Evolutionary conservation across 2,797 vertebrate genomes (phyloP).

Genomic region (Sebastiscus tertius): DNA sequence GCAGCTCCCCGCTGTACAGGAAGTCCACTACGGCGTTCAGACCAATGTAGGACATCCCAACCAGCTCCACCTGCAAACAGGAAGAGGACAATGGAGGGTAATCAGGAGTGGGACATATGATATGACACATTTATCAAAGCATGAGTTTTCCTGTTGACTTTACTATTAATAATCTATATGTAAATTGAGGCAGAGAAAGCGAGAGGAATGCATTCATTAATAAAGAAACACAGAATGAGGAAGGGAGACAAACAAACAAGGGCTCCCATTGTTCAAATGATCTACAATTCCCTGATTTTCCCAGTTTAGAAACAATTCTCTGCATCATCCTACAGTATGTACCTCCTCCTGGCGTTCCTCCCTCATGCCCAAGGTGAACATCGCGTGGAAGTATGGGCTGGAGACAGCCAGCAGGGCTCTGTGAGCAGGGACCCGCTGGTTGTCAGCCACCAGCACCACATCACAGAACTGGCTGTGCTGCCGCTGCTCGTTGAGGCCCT

Average conservation of each 20-base stretch:
- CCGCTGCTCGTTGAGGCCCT: conserved; percentile 91
- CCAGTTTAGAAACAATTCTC: background rate
- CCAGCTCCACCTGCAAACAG: conserved; percentile 85
- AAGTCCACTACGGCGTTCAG: conserved; percentile 94
- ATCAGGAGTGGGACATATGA: background rate
- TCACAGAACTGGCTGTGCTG: conserved; percentile 90
- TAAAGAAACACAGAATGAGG: too few species aligned
- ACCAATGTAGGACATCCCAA: conserved; percentile 89
- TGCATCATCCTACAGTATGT: background rate
- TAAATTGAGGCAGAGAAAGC: background rate
- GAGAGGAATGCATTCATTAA: background rate
- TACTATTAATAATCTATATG: background rate
- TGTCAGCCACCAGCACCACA: conserved; percentile 89
- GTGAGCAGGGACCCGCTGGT: conserved; percentile 88
- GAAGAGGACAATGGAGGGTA: background rate
- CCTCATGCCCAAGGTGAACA: conserved; percentile 96
- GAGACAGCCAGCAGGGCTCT: conserved; percentile 91
- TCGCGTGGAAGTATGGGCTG: conserved; percentile 95
- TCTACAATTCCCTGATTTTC: background rate
- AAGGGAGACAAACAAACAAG: background rate
- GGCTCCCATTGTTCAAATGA: background rate
- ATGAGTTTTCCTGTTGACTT: background rate
- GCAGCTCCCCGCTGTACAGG: conserved; percentile 90
- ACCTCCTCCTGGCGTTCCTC: conserved; percentile 91
- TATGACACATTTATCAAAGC: background rate